Evolutionary conservation across 2,797 vertebrate species (phyloP).

Genomic region (Epinephelus coioides): DNA sequence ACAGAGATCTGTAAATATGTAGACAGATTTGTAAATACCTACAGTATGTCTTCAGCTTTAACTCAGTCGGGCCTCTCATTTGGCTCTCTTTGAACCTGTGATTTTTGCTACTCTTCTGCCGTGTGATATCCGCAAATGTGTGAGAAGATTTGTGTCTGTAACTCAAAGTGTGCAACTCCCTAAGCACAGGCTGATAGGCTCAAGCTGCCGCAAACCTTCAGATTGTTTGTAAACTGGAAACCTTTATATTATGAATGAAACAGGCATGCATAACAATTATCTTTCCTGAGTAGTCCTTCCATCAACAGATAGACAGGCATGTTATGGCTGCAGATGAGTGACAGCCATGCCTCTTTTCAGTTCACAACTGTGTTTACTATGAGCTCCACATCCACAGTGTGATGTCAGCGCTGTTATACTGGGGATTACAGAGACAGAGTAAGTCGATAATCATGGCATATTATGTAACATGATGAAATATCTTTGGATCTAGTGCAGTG

Average conservation of each 20-base stretch:
- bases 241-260: neutral
- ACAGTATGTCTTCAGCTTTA: too few relatives aligned
- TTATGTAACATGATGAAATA: constrained; percentile 40
- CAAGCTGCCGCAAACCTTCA: too few relatives aligned
- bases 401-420: constrained; percentile 8
- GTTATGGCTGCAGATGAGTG: neutral
- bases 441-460: neutral
- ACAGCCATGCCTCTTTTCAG: neutral
- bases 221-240: neutral
- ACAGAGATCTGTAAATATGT: too few relatives aligned
- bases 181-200: too few relatives aligned
- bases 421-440: constrained; percentile 41
- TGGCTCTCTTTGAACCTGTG: too few relatives aligned
- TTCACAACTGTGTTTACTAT: constrained; percentile 42
- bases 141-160: too few relatives aligned
- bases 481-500: constrained; percentile 7
- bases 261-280: neutral
- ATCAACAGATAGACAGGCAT: neutral
- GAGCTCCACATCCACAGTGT: neutral
- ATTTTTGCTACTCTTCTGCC: too few relatives aligned
- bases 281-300: neutral
- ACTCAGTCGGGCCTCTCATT: too few relatives aligned
- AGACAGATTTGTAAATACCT: too few relatives aligned
- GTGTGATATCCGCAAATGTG: too few relatives aligned
- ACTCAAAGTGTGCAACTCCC: too few relatives aligned